Conservation (phyloP, 2,113 vertebrate genomes). For the Pachypanchax playfairii region DNA sequence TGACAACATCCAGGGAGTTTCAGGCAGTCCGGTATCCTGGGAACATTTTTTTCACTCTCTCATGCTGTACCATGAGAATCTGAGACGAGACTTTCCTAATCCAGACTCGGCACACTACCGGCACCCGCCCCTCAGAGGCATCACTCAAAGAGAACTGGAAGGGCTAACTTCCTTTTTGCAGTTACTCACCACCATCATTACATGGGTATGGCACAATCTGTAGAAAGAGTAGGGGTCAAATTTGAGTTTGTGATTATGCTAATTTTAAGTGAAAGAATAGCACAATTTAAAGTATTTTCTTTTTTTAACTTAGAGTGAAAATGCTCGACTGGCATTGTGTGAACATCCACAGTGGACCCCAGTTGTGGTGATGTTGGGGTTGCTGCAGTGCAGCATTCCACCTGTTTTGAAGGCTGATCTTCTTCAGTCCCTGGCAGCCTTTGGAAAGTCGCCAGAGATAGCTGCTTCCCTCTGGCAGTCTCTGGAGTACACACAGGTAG, state of each 20-base stretch:
- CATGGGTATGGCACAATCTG: constrained; percentile 83
- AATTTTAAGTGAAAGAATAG: too few species aligned
- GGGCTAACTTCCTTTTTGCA: constrained; percentile 93
- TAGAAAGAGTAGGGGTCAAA: not conserved
- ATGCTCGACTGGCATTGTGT: constrained; percentile 92
- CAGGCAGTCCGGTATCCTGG: constrained; percentile 95
- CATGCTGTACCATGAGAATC: constrained; percentile 95
- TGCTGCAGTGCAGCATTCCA: constrained; percentile 94
- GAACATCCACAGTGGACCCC: constrained; percentile 99
- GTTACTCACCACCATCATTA: constrained; percentile 90
- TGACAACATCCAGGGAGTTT: constrained; percentile 91
- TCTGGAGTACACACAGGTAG: constrained; percentile 93
- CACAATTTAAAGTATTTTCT: not conserved
- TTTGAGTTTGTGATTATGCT: too few species aligned
- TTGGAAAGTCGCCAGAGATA: constrained; percentile 95
- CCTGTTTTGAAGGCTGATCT: constrained; percentile 92
- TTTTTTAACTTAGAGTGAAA: constrained; percentile 86
- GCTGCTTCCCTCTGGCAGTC: constrained; percentile 98
- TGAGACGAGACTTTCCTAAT: constrained; percentile 91
- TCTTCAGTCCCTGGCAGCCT: constrained; percentile 88
- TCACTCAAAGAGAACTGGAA: constrained; percentile 95
- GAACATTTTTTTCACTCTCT: constrained; percentile 98
- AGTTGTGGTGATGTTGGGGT: constrained; percentile 92
- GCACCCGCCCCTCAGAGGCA: constrained; percentile 89
- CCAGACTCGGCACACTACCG: constrained; percentile 91